Conservation (phyloP, 1,140 invertebrate genomes). For the Nautilus pompilius region DNA sequence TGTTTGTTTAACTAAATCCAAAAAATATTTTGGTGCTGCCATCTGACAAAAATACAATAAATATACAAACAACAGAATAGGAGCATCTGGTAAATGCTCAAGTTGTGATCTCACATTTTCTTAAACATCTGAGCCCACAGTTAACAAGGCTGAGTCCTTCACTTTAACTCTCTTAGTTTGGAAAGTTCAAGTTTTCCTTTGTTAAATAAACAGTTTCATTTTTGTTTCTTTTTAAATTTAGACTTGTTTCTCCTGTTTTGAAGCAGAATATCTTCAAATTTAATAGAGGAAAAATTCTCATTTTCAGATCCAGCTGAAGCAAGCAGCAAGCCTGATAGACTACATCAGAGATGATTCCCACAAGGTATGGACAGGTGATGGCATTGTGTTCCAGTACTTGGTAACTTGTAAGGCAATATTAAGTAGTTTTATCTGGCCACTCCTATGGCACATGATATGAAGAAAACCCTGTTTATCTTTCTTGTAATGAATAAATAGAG, state of each 20-base stretch:
- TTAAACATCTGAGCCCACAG: not conserved
- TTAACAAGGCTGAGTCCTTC: not conserved
- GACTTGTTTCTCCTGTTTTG: not conserved
- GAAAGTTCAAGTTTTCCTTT: not conserved
- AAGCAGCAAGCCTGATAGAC: constrained; percentile 50
- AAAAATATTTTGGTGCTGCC: no score
- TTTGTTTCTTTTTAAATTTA: not conserved
- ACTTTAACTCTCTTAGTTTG: not conserved
- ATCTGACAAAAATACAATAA: no score
- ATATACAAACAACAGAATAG: no score
- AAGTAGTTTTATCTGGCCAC: no score
- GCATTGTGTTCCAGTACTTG: constrained; percentile 3
- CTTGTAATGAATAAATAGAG: no score
- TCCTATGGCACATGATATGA: no score
- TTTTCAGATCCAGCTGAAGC: constrained; percentile 36
- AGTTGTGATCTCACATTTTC: no score
- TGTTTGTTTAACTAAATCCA: no score
- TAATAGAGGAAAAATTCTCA: not conserved
- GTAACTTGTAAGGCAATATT: no score
- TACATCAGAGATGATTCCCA: constrained; percentile 47
- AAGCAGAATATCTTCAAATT: not conserved
- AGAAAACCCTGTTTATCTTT: no score
- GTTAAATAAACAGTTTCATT: not conserved
- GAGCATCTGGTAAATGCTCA: no score
- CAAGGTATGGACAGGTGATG: constrained; percentile 31